Evolutionary conservation across 2,797 vertebrate species (phyloP).

Genomic region (Megalops cyprinoides): DNA sequence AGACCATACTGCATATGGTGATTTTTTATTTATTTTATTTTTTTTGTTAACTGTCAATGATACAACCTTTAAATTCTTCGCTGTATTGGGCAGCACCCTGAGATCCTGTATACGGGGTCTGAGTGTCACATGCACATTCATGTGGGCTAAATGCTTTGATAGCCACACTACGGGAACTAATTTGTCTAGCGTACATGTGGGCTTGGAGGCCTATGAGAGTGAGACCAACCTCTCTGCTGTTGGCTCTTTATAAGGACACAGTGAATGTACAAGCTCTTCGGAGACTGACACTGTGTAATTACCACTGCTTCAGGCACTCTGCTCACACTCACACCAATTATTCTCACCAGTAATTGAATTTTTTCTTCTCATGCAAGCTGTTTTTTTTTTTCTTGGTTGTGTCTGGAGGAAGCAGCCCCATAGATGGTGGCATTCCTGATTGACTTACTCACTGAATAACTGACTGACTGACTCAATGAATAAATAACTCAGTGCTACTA

Average conservation of each 20-base stretch:
- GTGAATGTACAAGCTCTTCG: slow-evolving; percentile 64
- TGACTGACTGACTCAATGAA: background rate
- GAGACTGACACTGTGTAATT: slow-evolving; percentile 64
- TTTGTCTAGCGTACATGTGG: too few relatives aligned
- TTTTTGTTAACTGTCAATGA: too few relatives aligned
- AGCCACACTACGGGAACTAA: too few relatives aligned
- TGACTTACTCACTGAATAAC: background rate
- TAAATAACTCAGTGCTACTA: too few relatives aligned
- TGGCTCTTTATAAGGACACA: slow-evolving; percentile 62
- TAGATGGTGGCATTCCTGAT: background rate
- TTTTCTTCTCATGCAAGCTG: slow-evolving; percentile 50
- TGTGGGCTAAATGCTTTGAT: too few relatives aligned
- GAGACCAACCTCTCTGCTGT: slow-evolving; percentile 62
- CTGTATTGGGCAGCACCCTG: too few relatives aligned
- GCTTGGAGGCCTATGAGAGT: too few relatives aligned
- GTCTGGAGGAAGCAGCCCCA: background rate
- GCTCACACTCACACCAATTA: slow-evolving; percentile 61
- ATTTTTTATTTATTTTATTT: too few relatives aligned
- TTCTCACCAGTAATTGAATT: slow-evolving; percentile 66
- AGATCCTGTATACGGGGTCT: too few relatives aligned
- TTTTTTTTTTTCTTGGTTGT: slow-evolving; percentile 28
- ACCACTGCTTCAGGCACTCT: slow-evolving; percentile 58
- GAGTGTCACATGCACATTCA: too few relatives aligned
- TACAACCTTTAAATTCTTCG: too few relatives aligned
- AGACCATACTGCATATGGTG: too few relatives aligned